Evolutionary conservation across 1,140 invertebrate species (phyloP).

Genomic region (Aphaenogaster floridana): DNA sequence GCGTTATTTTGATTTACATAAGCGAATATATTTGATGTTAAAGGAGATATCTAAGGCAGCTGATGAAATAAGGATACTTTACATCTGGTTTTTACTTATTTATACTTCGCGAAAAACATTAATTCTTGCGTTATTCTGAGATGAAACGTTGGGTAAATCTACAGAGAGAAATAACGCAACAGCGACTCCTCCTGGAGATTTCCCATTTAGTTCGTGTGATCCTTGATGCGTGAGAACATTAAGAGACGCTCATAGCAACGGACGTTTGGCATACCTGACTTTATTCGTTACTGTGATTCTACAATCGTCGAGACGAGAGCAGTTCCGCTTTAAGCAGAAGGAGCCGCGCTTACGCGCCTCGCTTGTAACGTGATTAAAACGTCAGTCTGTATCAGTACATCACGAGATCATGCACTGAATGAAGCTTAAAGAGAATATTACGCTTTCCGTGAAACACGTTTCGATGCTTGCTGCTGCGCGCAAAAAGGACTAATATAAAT

Average conservation of each 20-base stretch:
- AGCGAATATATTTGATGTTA: not conserved
- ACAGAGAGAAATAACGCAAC: slow-evolving; percentile 7
- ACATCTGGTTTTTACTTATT: not conserved
- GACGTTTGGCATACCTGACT: slow-evolving; percentile 58
- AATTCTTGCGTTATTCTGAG: slow-evolving; percentile 12
- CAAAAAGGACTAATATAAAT: not conserved
- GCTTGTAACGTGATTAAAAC: slow-evolving; percentile 68
- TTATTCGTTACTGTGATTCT: slow-evolving; percentile 58
- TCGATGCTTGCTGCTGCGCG: slow-evolving; percentile 13
- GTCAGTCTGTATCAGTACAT: slow-evolving; percentile 63
- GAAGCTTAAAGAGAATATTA: slow-evolving; percentile 55
- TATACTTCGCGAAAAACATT: not conserved
- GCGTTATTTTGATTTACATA: slow-evolving; percentile 5
- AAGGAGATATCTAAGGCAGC: not conserved
- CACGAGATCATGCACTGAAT: slow-evolving; percentile 53
- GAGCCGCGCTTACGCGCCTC: slow-evolving; percentile 45
- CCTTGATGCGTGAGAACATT: slow-evolving; percentile 50
- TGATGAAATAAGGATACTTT: not conserved
- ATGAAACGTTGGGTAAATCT: not conserved
- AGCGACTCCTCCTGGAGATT: slow-evolving; percentile 1
- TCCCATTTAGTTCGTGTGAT: slow-evolving; percentile 50
- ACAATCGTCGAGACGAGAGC: slow-evolving; percentile 42
- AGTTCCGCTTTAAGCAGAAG: slow-evolving; percentile 40
- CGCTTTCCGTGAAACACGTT: slow-evolving; percentile 44
- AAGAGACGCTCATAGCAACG: slow-evolving; percentile 30